Evolutionary conservation across 2,113 vertebrate species (phyloP).

Genomic region (Aegithalos caudatus): DNA sequence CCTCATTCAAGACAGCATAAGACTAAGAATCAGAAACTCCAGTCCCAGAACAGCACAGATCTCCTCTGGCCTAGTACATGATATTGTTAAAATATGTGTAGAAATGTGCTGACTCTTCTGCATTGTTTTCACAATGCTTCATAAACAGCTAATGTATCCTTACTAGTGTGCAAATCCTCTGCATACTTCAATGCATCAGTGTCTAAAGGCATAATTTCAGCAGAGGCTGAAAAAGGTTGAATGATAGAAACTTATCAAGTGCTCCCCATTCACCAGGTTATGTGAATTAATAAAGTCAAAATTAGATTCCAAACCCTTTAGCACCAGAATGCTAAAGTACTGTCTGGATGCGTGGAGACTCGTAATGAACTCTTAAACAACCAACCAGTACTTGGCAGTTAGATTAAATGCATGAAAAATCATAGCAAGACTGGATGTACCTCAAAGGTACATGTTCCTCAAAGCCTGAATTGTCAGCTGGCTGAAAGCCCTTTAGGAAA

Average conservation of each 20-base stretch:
- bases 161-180: neutral
- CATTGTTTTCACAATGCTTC: neutral
- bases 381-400: neutral
- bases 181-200: neutral
- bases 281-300: conserved; percentile 32
- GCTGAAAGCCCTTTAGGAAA: neutral
- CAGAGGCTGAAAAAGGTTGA: neutral
- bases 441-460: too few species aligned
- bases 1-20: neutral
- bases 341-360: neutral
- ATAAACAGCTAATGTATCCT: neutral
- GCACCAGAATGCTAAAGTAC: neutral
- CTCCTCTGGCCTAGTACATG: neutral
- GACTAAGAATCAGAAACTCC: neutral
- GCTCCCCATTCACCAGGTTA: neutral
- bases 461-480: neutral
- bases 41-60: neutral
- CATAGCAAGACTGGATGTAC: neutral
- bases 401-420: conserved; percentile 29
- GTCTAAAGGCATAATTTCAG: neutral
- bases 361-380: neutral
- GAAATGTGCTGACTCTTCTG: neutral
- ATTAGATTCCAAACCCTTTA: conserved; percentile 28
- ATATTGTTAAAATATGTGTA: neutral
- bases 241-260: neutral